Conservation (phyloP, 2,888 invertebrate genomes). For the Phengaris alcon region DNA sequence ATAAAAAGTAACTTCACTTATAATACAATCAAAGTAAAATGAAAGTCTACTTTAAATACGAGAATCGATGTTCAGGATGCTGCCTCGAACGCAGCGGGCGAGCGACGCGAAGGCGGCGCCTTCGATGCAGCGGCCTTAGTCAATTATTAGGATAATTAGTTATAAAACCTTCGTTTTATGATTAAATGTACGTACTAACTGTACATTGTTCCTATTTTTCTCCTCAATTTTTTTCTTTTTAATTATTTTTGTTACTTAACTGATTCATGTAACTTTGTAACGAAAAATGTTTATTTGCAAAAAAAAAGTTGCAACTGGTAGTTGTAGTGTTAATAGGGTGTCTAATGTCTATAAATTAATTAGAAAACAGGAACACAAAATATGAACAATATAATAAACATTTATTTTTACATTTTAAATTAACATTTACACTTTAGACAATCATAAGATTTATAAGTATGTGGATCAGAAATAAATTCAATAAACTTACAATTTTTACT, state of each 20-base stretch:
- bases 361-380: not conserved
- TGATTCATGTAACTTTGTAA: not conserved
- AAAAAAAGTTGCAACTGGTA: not conserved
- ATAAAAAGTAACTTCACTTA: too few species aligned
- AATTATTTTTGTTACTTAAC: not conserved
- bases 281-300: too few species aligned
- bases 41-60: too few species aligned
- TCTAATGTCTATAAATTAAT: not conserved
- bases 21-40: too few species aligned
- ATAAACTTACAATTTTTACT: not conserved
- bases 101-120: too few species aligned
- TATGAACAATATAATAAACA: not conserved
- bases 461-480: conserved; percentile 6
- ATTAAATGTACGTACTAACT: not conserved
- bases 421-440: conserved; percentile 20
- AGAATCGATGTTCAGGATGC: too few species aligned
- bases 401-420: conserved; percentile 15
- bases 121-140: not conserved
- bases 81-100: too few species aligned
- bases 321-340: too few species aligned
- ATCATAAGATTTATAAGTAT: not conserved
- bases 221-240: not conserved
- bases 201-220: not conserved
- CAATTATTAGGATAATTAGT: not conserved
- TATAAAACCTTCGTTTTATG: conserved; percentile 6